These are phyloP conservation scores for Tiliacea citrago DNA, from an alignment of 2,888 invertebrate species.

Conservation along the genomic window DNA sequence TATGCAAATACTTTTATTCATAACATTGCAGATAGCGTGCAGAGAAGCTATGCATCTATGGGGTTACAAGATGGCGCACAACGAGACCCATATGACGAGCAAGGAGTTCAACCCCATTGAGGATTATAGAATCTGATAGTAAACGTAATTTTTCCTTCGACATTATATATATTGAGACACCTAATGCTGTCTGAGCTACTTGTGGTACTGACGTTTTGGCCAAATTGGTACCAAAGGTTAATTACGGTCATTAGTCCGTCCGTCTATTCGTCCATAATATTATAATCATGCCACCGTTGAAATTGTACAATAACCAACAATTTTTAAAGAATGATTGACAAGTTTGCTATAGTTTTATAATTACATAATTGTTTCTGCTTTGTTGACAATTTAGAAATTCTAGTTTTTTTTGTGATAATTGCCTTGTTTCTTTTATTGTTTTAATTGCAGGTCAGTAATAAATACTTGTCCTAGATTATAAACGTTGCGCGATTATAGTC, in stretches of 20 bases:
- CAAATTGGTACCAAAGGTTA: not conserved
- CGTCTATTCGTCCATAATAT: not conserved
- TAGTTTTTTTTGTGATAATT: not conserved
- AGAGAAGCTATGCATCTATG: slow-evolving; percentile 95
- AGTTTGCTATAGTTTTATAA: not conserved
- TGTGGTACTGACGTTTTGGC: not conserved
- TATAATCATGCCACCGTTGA: not conserved
- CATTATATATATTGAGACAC: too few species aligned
- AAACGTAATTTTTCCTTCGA: not conserved
- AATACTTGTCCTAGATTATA: not conserved
- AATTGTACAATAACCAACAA: not conserved
- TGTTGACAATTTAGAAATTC: not conserved
- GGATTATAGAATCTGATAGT: slow-evolving; percentile 74
- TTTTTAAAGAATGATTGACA: not conserved
- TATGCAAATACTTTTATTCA: not conserved
- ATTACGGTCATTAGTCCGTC: not conserved
- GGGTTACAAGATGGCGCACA: slow-evolving; percentile 93
- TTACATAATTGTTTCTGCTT: too few species aligned
- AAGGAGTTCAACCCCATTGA: slow-evolving; percentile 85
- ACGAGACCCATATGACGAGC: slow-evolving; percentile 84
- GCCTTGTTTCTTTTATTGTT: not conserved
- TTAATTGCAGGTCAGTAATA: not conserved
- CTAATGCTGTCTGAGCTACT: too few species aligned
- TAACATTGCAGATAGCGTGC: slow-evolving; percentile 87
- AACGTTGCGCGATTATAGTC: not conserved